A percentile compares a stretch with the other conserved stretches of the same genome.
Evolutionary conservation across 2,113 vertebrate genomes (phyloP).

Genomic region (Sterna hirundo): DNA sequence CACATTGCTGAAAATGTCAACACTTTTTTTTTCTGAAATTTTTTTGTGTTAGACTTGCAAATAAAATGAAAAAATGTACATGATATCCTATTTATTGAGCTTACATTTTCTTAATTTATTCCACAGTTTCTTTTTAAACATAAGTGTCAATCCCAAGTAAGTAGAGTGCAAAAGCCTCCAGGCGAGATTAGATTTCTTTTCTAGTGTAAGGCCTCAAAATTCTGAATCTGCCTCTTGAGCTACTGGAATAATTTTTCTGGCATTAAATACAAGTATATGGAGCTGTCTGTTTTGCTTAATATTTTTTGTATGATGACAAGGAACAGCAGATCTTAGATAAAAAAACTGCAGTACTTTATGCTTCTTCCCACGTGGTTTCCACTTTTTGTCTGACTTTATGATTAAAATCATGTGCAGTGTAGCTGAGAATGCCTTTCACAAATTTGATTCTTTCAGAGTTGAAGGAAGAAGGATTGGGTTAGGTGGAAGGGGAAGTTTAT

Average conservation of each 20-base stretch:
- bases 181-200: not conserved
- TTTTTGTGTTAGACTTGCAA: not conserved
- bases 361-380: not conserved
- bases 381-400: not conserved
- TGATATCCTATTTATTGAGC: not conserved
- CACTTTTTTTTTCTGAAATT: not conserved
- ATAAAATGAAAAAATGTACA: not conserved
- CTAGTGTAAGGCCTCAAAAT: not conserved
- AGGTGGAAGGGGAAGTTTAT: not conserved
- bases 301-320: not conserved
- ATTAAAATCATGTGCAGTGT: not conserved
- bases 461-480: not conserved
- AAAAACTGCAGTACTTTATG: not conserved
- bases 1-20: not conserved
- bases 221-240: not conserved
- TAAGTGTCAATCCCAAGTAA: not conserved
- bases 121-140: not conserved
- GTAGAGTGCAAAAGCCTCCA: not conserved
- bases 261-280: not conserved
- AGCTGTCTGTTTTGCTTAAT: not conserved
- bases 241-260: not conserved
- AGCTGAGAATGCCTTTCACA: not conserved
- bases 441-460: not conserved
- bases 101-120: not conserved
- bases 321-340: not conserved